Evolutionary conservation across 2,113 vertebrate species (phyloP), one percentile per base, ranked within the genome.

Genomic region (Nesoenas mayeri): DNA sequence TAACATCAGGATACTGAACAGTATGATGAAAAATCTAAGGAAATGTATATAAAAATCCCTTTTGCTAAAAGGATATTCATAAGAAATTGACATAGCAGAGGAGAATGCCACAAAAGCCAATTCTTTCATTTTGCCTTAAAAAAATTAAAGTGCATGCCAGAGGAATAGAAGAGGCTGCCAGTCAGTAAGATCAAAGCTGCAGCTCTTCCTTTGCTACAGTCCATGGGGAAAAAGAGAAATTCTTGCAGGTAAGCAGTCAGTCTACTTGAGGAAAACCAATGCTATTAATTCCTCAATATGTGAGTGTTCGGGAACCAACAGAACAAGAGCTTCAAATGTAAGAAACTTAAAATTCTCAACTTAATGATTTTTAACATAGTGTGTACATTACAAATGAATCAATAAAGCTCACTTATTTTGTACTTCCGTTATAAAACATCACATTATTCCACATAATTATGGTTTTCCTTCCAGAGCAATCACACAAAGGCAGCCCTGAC

Each of bases 111-210:
- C 64, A 83, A 86, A 95, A 85, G 60, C 42, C 34, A 67, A 47
- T 84, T 79, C 22, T 88, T 95, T 62, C 15, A 24, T 85, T 90
- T 95, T 92, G 17, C 69, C 42, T 70, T 26, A 50, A 66, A 89
- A 80, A 74, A 82, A 7, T 38, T 80, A 12, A 90, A n/a, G 44
- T 65, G 4, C 19, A 11, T 81, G 56, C 80, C 57, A 79, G 61
- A 89, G 70, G 44, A 79, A 85, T 17, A 84, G 65, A 85, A 84
- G 53, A 91, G 16, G 40, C 77, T 91, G 54, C 38, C 53, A 72
- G 70, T 87, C 73, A 75, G 53, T 57, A 65, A 91, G 44, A 87
- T 96, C 61, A 94, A 94, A 97, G 91, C 57, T 75, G 50, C 62
- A 90, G 47, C 24, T 77, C 67, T 94, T 88, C 74, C 42, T 95